Evolutionary conservation across 1,140 invertebrate species (phyloP).

Genomic region (Macrobrachium nipponense): DNA sequence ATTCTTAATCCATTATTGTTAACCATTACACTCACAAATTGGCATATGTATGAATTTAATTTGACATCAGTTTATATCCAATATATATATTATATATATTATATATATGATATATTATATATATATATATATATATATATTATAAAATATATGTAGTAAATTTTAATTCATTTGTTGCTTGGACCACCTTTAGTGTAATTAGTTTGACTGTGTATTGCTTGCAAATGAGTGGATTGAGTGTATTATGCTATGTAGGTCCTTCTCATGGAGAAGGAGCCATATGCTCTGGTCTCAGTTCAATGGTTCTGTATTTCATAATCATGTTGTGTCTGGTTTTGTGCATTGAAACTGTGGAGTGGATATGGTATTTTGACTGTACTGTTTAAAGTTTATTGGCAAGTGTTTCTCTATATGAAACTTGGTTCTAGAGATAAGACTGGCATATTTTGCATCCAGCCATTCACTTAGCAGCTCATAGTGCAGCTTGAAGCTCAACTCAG

Average conservation of each 20-base stretch:
- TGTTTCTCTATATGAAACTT: slow-evolving; percentile 30
- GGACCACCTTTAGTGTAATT: no score
- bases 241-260: slow-evolving; percentile 22
- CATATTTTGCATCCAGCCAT: slow-evolving; percentile 59
- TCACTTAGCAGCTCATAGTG: slow-evolving; percentile 58
- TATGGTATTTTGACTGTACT: slow-evolving; percentile 33
- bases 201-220: no score
- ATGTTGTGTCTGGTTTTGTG: slow-evolving; percentile 45
- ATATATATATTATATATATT: no score
- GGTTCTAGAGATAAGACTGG: slow-evolving; percentile 39
- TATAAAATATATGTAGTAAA: no score
- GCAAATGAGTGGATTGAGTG: no score
- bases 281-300: not conserved
- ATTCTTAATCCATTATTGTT: no score
- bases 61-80: no score
- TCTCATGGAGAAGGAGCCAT: not conserved
- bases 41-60: no score
- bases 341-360: slow-evolving; percentile 37
- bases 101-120: no score
- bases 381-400: slow-evolving; percentile 34
- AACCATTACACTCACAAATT: no score
- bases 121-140: no score
- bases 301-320: slow-evolving; percentile 43
- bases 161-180: no score
- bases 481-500: slow-evolving; percentile 60